A percentile compares a stretch with the other conserved stretches of the same genome.
These are phyloP conservation scores for Hesperophylax magnus DNA, from an alignment of 1,140 invertebrate genomes.

Conservation along the genomic window DNA sequence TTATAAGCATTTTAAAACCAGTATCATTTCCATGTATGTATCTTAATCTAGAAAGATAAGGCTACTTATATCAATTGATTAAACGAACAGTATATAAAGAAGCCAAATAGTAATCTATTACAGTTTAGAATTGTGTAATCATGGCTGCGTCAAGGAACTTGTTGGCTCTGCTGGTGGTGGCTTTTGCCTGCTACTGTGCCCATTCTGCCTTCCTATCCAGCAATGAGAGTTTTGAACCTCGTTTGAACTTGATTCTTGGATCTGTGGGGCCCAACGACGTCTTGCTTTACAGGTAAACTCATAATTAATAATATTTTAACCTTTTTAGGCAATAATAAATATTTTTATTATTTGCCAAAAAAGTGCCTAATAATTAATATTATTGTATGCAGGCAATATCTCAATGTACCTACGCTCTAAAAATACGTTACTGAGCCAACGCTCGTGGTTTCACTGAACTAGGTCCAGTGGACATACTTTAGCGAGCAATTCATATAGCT, in stretches of 20 bases:
- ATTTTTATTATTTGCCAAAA: too few species aligned
- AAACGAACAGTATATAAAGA: constrained; percentile 6
- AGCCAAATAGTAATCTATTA: neutral
- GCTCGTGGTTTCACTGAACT: too few species aligned
- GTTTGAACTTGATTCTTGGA: constrained; percentile 19
- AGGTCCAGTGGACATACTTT: too few species aligned
- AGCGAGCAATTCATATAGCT: too few species aligned
- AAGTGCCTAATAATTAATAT: too few species aligned
- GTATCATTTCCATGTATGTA: too few species aligned
- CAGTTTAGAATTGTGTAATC: neutral
- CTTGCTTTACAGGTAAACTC: constrained; percentile 14
- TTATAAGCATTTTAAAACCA: too few species aligned
- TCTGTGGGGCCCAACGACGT: neutral
- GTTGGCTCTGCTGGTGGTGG: constrained; percentile 6
- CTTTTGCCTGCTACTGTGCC: constrained; percentile 11
- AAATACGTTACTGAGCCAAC: too few species aligned
- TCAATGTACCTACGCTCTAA: too few species aligned
- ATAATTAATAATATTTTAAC: neutral
- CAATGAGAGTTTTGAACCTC: neutral
- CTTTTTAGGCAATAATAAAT: too few species aligned
- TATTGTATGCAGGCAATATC: too few species aligned
- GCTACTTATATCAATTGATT: neutral
- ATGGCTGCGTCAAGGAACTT: constrained; percentile 16
- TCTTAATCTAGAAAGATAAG: too few species aligned
- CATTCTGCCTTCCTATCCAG: neutral